Evolutionary conservation across 1,140 invertebrate genomes (phyloP), one percentile per base, ranked within the genome.

Genomic region (Sweltsa coloradensis): DNA sequence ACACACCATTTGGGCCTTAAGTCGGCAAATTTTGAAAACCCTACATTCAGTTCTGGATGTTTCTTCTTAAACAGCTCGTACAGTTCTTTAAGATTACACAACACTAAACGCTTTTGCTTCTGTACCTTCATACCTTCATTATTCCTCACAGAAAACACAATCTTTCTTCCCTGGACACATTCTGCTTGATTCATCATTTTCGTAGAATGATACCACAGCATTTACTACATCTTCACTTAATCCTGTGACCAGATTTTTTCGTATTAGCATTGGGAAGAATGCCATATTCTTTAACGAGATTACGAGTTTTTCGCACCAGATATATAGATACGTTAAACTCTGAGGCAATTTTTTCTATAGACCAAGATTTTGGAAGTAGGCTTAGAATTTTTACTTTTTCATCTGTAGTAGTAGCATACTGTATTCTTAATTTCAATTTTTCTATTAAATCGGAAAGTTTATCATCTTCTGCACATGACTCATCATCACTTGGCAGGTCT

Each of bases 161-260:
- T 58, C 57, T 45, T 55, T 55, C 40, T 42, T 47, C 16, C 55
- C 53, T 22, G 56, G 53, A 43, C 53, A 51, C n/a, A 51, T 45
- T 31, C 53, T 45, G 42, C 51, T 53, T 29, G 51, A 51, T 9
- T 59, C 54, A 25, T 57, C 56, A 27, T 23, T 31, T 16, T 53
- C 42, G 44, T 57, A 61, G 48, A 60, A 60, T n/a, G 49, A 34
- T n/a, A n/a, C n/a, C n/a, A n/a, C n/a, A n/a, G n/a, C n/a, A n/a
- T n/a, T n/a, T 44, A 45, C 50, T 3, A 57, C 55, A 37, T 27
- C 9, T 13, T 53, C 45, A 25, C 47, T 34, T 23, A 58, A 44
- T 4, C n/a, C 11, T 4, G 27, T 29, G 36, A 36, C 49, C 47
- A 18, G 6, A 1, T 47, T 53, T 53, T 16, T 43, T 36, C 23